These are phyloP conservation scores for Lamellibrachia luymesi DNA, from an alignment of 1,140 invertebrate genomes.

Conservation along the genomic window DNA sequence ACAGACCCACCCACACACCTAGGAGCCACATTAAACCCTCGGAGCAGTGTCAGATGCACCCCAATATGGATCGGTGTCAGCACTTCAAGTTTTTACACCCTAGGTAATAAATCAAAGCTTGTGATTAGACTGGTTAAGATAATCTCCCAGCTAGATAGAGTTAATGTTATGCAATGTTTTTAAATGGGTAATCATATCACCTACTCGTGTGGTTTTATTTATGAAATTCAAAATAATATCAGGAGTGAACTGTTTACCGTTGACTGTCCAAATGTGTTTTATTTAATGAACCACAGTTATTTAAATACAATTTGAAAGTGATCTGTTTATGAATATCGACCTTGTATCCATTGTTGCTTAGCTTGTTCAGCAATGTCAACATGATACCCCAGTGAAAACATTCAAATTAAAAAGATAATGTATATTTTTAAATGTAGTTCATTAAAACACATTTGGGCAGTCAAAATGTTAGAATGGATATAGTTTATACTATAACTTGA, in stretches of 20 bases:
- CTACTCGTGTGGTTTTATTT: neutral
- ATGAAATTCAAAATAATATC: neutral
- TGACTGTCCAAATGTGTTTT: neutral
- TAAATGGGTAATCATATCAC: neutral
- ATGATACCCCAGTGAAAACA: no score
- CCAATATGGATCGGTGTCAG: neutral
- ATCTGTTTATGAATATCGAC: no score
- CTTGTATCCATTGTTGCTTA: no score
- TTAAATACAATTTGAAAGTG: neutral
- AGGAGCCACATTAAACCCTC: neutral
- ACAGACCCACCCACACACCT: neutral
- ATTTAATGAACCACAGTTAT: neutral
- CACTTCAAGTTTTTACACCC: neutral
- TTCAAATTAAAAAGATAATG: no score
- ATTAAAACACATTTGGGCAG: no score
- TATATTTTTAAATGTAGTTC: no score
- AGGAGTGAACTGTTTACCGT: neutral
- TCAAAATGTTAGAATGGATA: no score
- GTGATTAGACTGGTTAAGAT: neutral
- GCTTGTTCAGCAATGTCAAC: no score
- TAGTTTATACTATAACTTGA: no score
- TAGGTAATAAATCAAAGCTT: neutral
- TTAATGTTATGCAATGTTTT: neutral
- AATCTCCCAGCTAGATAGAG: neutral
- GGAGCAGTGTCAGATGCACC: neutral